Evolutionary conservation across 1,140 invertebrate genomes (phyloP).

Genomic region (Notospermus geniculatus): DNA sequence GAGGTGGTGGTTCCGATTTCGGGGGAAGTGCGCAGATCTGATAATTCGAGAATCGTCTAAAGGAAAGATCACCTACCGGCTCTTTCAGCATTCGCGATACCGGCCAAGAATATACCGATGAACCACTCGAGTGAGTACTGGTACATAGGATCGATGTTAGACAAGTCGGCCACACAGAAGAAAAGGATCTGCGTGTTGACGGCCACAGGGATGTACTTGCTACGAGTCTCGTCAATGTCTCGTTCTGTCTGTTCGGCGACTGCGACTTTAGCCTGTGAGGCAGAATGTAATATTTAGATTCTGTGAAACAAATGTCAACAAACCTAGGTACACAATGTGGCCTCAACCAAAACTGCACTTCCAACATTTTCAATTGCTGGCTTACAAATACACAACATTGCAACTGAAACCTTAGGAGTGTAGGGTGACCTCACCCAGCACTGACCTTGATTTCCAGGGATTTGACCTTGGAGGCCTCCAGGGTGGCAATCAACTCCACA

Average conservation of each 20-base stretch:
- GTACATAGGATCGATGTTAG: constrained; percentile 58
- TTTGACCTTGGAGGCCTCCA: constrained; percentile 79
- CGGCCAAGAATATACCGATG: constrained; percentile 53
- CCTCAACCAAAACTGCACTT: too few species aligned
- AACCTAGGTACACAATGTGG: too few species aligned
- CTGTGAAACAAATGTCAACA: too few species aligned
- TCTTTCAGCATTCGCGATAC: constrained; percentile 53
- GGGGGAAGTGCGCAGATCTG: too few species aligned
- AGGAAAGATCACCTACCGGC: constrained; percentile 52
- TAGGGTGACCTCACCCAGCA: too few species aligned
- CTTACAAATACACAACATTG: too few species aligned
- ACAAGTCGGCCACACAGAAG: constrained; percentile 58
- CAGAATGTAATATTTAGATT: too few species aligned
- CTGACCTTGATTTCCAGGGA: constrained; percentile 54
- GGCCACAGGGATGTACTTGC: constrained; percentile 56
- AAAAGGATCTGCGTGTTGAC: constrained; percentile 58
- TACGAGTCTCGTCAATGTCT: constrained; percentile 56
- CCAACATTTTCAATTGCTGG: too few species aligned
- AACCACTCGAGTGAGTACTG: constrained; percentile 59
- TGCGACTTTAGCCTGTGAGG: constrained; percentile 51
- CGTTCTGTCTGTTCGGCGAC: constrained; percentile 57
- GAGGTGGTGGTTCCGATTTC: constrained; percentile 60
- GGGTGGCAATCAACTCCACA: constrained; percentile 81
- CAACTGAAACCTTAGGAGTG: too few species aligned
- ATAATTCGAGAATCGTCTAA: too few species aligned